Evolutionary conservation across 1,140 invertebrate genomes (phyloP).

Genomic region (Diabrotica undecimpunctata): DNA sequence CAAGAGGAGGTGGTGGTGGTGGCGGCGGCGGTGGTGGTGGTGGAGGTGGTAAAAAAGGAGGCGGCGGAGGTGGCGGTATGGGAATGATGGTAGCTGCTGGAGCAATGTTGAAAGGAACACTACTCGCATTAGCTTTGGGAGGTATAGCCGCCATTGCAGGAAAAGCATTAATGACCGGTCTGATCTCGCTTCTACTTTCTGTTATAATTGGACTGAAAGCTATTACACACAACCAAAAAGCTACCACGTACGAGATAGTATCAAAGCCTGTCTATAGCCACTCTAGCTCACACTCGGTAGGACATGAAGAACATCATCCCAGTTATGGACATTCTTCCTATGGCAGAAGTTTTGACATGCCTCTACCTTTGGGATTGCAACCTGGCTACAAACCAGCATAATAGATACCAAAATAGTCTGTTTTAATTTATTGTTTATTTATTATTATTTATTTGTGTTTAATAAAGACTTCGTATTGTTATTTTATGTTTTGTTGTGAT

Average conservation of each 20-base stretch:
- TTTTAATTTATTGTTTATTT: neutral
- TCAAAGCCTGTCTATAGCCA: constrained; percentile 74
- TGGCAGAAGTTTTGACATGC: constrained; percentile 48
- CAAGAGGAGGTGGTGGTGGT: constrained; percentile 47
- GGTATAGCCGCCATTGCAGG: constrained; percentile 73
- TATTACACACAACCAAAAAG: constrained; percentile 63
- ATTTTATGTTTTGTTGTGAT: neutral
- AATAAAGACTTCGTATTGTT: neutral
- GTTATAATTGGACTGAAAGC: constrained; percentile 74
- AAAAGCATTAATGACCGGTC: constrained; percentile 77
- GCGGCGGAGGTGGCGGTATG: constrained; percentile 55
- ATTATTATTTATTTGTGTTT: constrained; percentile 11
- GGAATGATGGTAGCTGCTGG: constrained; percentile 57
- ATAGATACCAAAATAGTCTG: neutral
- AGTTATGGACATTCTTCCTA: constrained; percentile 57
- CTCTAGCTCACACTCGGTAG: constrained; percentile 67
- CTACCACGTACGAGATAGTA: constrained; percentile 79
- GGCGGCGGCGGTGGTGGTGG: constrained; percentile 52
- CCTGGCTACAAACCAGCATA: constrained; percentile 37
- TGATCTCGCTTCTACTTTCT: constrained; percentile 74
- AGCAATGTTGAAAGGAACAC: constrained; percentile 67
- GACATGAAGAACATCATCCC: constrained; percentile 53
- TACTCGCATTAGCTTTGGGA: constrained; percentile 71
- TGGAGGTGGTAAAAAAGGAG: constrained; percentile 52
- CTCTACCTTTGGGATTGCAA: constrained; percentile 43